Conservation (phyloP, 1,140 invertebrate species). For the Leptopilina boulardi region DNA sequence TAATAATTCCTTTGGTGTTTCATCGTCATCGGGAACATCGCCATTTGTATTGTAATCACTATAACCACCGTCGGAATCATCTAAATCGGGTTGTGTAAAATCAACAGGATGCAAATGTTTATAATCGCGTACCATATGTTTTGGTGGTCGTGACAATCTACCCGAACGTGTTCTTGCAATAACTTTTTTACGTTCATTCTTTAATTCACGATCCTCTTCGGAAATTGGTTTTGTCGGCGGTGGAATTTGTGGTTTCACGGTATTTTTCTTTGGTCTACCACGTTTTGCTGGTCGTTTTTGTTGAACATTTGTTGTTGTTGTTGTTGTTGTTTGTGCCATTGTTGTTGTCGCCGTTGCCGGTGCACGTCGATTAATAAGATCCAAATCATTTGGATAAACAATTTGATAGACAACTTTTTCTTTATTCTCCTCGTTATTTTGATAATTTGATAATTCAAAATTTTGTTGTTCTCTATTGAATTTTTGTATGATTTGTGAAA, state of each 20-base stretch:
- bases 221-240: slow-evolving; percentile 49
- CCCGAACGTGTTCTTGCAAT: slow-evolving; percentile 80
- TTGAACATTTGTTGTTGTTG: slow-evolving; percentile 35
- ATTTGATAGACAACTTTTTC: slow-evolving; percentile 80
- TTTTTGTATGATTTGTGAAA: slow-evolving; percentile 78
- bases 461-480: slow-evolving; percentile 80
- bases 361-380: slow-evolving; percentile 43
- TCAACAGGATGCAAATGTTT: slow-evolving; percentile 81
- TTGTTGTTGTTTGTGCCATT: slow-evolving; percentile 55
- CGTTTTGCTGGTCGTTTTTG: slow-evolving; percentile 64
- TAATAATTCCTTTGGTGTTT: slow-evolving; percentile 66
- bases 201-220: slow-evolving; percentile 64
- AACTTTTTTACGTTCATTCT: slow-evolving; percentile 79
- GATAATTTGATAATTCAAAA: slow-evolving; percentile 77
- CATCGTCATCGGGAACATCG: slow-evolving; percentile 70
- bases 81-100: slow-evolving; percentile 78
- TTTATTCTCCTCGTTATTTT: slow-evolving; percentile 71
- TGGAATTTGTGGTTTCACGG: slow-evolving; percentile 51
- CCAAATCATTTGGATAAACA: slow-evolving; percentile 73
- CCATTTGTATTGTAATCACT: slow-evolving; percentile 80
- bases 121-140: slow-evolving; percentile 83
- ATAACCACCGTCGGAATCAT: slow-evolving; percentile 82
- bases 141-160: slow-evolving; percentile 80
- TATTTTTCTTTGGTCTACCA: slow-evolving; percentile 70
- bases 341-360: background rate